Evolutionary conservation across 2,888 invertebrate species (phyloP), one percentile per base, ranked within the genome.

Genomic region (Leptopilina drosophilae): DNA sequence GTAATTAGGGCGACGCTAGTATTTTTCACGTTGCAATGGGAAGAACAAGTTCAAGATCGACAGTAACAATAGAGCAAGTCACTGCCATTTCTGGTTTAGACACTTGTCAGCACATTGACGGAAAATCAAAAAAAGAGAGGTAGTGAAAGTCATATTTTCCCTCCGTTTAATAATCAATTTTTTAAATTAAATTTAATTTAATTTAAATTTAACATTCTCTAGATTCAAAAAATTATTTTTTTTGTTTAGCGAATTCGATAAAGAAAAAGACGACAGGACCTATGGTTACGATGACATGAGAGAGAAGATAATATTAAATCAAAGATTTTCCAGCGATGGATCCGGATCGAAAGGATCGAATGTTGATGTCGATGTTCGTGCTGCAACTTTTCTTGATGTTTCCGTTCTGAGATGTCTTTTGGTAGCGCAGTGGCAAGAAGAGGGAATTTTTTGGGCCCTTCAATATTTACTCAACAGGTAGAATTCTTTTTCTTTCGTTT

Each of bases 381-480:
- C 97, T 26, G 99, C 99, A 0, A 98, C 98, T 1, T 99, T 98
- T 91, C 93, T 99, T 78, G 99, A 99, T 91, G 97, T 99, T 0
- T 98, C 98, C 3, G 98, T 99, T 0, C 92, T 99, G 78, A 94
- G 99, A 77, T 99, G 99, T 90, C 94, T 99, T 14, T 98, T 99
- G 90, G 96, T 98, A 81, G 95, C 97, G 0, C 98, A 98, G 89
- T 99, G 99, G 99, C 96, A 97, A 89, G 99, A 99, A 90, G 99
- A 99, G 91, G 99, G 99, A 0, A 96, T 99, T 12, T 97, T 97
- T 91, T 99, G 99, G 99, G 98, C 98, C 14, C 92, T 99, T 49
- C 97, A 97, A 90, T 99, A 96, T 92, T 93, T 98, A 83, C 97
- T 97, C 87, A 97, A 97, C 89, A 95, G 98, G 97, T 97, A 88